Evolutionary conservation across 30 jellyfish, hydroid and myxozoan species (phyloP).

Genomic region (Turritopsis dohrnii): DNA sequence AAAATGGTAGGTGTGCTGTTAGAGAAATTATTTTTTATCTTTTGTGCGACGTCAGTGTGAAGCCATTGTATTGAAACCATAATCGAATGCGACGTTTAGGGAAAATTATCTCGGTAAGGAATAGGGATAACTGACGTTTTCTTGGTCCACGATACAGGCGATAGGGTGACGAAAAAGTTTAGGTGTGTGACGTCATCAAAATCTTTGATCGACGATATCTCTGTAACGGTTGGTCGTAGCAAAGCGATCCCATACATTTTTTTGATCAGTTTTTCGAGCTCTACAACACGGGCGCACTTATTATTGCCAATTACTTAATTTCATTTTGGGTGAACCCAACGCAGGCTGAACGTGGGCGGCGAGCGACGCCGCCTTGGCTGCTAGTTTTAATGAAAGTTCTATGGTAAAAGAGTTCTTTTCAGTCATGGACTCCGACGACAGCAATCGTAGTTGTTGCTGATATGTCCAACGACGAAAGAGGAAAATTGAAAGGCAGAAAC

Average conservation of each 20-base stretch:
- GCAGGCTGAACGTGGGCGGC: too few relatives aligned
- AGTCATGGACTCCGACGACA: too few relatives aligned
- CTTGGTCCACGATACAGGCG: neutral
- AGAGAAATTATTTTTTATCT: neutral
- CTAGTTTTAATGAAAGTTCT: too few relatives aligned
- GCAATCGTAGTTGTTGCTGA: too few relatives aligned
- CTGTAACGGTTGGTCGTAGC: neutral
- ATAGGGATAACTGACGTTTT: neutral
- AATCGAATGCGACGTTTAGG: neutral
- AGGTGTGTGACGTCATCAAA: neutral
- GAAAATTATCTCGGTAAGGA: neutral
- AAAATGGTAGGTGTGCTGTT: neutral
- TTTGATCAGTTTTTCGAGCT: neutral
- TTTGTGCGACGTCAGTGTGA: neutral
- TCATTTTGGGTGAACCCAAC: too few relatives aligned
- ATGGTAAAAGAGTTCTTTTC: too few relatives aligned
- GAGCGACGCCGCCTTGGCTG: too few relatives aligned
- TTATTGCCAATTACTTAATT: too few relatives aligned
- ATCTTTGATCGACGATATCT: neutral
- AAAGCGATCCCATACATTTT: neutral
- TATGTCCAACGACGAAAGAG: too few relatives aligned
- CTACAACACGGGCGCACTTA: neutral
- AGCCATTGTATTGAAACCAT: neutral
- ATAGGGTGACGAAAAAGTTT: neutral
- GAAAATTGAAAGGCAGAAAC: too few relatives aligned